Evolutionary conservation across 2,797 vertebrate species (phyloP), one percentile per base, ranked within the genome.

Genomic region (Brachymystax lenok): DNA sequence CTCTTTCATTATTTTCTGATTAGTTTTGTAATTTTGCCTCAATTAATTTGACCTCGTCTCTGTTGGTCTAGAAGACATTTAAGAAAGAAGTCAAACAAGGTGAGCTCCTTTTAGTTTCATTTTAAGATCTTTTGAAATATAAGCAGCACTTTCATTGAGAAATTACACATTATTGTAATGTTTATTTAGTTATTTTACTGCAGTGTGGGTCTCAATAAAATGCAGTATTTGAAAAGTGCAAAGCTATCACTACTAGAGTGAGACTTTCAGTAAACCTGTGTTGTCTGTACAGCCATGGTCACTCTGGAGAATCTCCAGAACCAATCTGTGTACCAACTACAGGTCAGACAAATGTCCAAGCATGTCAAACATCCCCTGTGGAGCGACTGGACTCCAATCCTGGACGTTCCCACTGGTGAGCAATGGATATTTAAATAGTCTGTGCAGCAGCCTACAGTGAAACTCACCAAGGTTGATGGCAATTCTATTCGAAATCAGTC

Each of bases 351-450:
- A 0, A 80, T 6, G 50, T 86, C 91, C 16, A 91, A 10, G 8
- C 0, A 3, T 61, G 82, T 19, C 28, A 12, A 0, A 1, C 72
- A 69, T 54, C 67, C 90, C 0, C 79, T 91, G 74, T 94, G 94
- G 94, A 94, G 94, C 35, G 59, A 86, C 68, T 94, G 93, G 93
- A 92, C 90, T 73, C 35, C 52, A 10, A 30, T 40, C 6, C 13
- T 86, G 46, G 74, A 27, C 30, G 87, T 91, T 79, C 92, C 93
- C 79, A 82, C 88, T 87, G 90, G 94, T 95, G 54, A 87, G 28
- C 66, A 5, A n/a, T 67, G 2, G 21, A 59, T 27, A 24, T 63
- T 10, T 24, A n/a, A 13, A 46, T 46, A 56, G 19, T 17, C 52
- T 17, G 16, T 56, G 52, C 17, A 17, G 16, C 13, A 16, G 5